Evolutionary conservation across 2,888 invertebrate genomes (phyloP).

Genomic region (Leptopterna dolabrata): DNA sequence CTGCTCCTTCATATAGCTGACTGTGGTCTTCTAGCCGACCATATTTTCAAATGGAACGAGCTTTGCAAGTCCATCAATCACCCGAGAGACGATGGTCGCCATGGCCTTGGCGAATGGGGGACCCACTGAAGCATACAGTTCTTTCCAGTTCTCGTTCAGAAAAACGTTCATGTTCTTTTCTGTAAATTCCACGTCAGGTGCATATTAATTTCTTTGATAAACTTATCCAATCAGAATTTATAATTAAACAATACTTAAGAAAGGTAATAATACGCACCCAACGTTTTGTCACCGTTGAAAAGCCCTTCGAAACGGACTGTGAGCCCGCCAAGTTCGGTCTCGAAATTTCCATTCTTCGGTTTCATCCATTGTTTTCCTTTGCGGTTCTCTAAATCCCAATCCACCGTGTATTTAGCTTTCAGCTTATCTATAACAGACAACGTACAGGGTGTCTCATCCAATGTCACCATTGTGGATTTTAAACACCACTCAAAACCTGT

Average conservation of each 20-base stretch:
- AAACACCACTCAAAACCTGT: no score
- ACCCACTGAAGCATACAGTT: not conserved
- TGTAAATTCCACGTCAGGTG: no score
- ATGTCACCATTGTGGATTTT: no score
- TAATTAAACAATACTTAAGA: no score
- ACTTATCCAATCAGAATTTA: no score
- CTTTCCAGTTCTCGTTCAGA: conserved; percentile 44
- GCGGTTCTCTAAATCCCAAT: not conserved
- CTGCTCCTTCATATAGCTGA: no score
- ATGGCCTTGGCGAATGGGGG: not conserved
- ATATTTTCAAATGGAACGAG: not conserved
- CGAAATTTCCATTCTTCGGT: not conserved
- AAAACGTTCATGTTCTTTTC: conserved; percentile 23
- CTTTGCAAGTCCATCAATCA: not conserved
- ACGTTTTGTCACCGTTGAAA: conserved; percentile 20
- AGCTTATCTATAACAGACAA: not conserved
- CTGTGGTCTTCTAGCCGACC: not conserved
- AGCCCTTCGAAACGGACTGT: conserved; percentile 16
- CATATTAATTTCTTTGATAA: no score
- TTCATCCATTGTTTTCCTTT: not conserved
- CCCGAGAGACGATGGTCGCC: not conserved
- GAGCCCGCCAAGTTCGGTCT: not conserved
- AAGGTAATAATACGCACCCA: not conserved
- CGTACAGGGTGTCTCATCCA: no score
- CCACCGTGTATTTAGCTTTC: not conserved